Base-by-base conservation (phyloP, 64 coral and sea anemone species). In the Porites lutea region DNA sequence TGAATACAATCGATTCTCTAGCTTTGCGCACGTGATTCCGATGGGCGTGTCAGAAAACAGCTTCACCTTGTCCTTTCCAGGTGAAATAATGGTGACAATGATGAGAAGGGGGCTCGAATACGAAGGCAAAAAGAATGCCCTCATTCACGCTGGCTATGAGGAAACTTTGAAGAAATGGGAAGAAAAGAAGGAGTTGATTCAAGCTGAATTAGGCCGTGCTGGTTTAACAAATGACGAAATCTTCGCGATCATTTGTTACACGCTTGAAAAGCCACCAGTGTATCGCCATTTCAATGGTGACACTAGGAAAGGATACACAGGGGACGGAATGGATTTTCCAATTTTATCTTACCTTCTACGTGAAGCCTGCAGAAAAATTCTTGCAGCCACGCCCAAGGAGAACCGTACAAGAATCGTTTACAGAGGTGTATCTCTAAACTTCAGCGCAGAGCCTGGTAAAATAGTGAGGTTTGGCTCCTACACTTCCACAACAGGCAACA, bases 241-340 rank as follows among this genome's bases (percentile, higher is more conserved):
- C 18, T 87, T 68, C 46, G 93, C 88, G 1, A 62, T 95, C 6
- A 91, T 95, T 61, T 95, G 93, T 47, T 95, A 95, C 74, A 95
- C 93, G 13, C 89, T 95, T 23, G 88, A 95, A 57, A 90, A 86
- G 7, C 93, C 93, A 66, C 93, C 93, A 10, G 93, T 95, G 6
- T 95, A 95, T 82, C 88, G 93, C 18, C 77, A 78, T 76, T 95
- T 95, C 45, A 95, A 95, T 16, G 67, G 81, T 20, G 88, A 95
- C 66, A 82, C 93, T 19, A 90, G 93, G 63, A 91, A 87, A 13
- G 93, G 93, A 4, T 91, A 79, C 48, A 53, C 53, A 45, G 93
- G 88, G 7, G 93, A 90, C n/a, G 93, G 93, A 21, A 95, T 95
- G 88, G 93, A 95, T 63, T 95, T 91, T 48, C 93, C 93, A 23